Conservation (phyloP, 1,140 invertebrate species). For the Brachionus asplanchnoidis region DNA sequence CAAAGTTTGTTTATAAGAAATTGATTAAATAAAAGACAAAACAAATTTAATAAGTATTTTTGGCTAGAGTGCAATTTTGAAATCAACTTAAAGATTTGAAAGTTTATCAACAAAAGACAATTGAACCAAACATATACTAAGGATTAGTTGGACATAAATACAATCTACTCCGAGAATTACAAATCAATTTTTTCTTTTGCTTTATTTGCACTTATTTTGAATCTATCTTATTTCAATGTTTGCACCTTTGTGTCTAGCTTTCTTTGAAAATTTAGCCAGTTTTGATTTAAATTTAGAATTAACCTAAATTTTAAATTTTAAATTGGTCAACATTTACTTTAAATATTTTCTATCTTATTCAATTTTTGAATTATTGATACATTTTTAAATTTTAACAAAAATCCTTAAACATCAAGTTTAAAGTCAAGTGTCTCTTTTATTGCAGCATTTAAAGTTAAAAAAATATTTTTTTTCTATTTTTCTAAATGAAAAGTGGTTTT, state of each 20-base stretch:
- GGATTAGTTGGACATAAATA: not conserved
- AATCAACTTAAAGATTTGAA: not conserved
- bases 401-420: not conserved
- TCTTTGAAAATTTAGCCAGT: not conserved
- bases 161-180: not conserved
- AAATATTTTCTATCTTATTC: not conserved
- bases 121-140: not conserved
- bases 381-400: not conserved
- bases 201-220: not conserved
- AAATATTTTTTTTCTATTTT: not conserved
- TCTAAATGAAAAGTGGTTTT: not conserved
- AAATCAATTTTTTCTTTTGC: not conserved
- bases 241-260: not conserved
- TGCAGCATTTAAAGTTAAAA: not conserved
- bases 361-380: not conserved
- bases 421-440: not conserved
- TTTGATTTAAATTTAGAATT: not conserved
- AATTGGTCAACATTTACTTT: not conserved
- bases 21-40: conserved; percentile 1
- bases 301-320: not conserved
- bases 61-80: not conserved
- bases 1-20: not conserved
- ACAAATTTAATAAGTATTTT: not conserved
- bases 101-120: not conserved
- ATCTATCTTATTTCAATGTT: not conserved